Evolutionary conservation across 2,113 vertebrate genomes (phyloP).

Genomic region (Lasiurus borealis): DNA sequence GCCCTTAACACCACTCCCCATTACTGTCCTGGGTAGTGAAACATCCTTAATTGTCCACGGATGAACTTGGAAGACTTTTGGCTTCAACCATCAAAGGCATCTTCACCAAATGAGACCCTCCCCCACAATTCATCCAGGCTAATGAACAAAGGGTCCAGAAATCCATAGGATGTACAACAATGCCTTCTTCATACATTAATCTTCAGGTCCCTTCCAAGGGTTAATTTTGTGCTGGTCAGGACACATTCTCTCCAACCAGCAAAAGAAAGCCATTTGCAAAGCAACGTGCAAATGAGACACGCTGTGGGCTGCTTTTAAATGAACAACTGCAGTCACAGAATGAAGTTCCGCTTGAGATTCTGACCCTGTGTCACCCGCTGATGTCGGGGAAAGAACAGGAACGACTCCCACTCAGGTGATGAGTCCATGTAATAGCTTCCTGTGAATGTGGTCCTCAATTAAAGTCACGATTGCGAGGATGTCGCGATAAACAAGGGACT

Average conservation of each 20-base stretch:
- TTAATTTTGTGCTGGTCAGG: neutral
- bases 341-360: neutral
- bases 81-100: neutral
- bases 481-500: neutral
- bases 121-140: neutral
- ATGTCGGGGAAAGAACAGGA: neutral
- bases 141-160: neutral
- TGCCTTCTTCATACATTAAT: conserved; percentile 15
- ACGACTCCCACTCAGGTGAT: neutral
- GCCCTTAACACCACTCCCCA: neutral
- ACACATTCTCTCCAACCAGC: neutral
- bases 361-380: neutral
- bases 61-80: conserved; percentile 56
- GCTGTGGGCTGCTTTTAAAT: neutral
- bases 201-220: conserved; percentile 9
- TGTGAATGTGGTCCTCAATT: neutral
- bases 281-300: conserved; percentile 12
- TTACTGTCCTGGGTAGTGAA: neutral
- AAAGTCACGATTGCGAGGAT: neutral
- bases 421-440: neutral
- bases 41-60: conserved; percentile 1
- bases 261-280: conserved; percentile 26
- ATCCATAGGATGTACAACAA: neutral
- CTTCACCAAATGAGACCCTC: neutral
- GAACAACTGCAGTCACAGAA: neutral